Base-by-base conservation (phyloP, 1,140 invertebrate genomes). In the Hormaphis cornu region DNA sequence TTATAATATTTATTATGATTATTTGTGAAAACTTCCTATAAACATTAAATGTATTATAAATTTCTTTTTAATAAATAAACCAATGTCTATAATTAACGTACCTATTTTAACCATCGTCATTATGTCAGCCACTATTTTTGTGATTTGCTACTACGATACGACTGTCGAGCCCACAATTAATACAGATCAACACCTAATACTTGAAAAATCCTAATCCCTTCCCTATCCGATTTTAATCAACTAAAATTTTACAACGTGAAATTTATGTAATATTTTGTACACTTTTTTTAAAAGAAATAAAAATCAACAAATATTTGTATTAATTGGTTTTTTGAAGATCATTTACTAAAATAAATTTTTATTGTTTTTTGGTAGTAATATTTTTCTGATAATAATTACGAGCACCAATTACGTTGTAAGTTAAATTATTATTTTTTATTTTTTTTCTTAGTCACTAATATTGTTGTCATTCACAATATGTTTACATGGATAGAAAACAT, bases 321-420 rank as follows among this genome's bases (percentile, higher is more conserved):
- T 37, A 56, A 56, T 56, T 37, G 1, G 54, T 6, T 12, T 37
- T n/a, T 22, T 56, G 26, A 35, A 22, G 35, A 56, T 18, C 16
- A 35, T 35, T 56, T 35, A 56, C 30, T 16, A 56, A 16, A 7
- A 56, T 22, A 7, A 8, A 52, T n/a, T 53, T 30, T 53, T 30
- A 8, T 20, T 35, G 7, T 37, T 16, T 37, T 37, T 53, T 42
- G 26, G 7, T 53, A 22, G 54, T 56, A 16, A 0, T 33, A 42
- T 37, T 35, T 56, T 56, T 56, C 33, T 37, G 54, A 20, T 56
- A 40, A 56, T 37, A 56, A 37, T 56, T 56, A 37, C 16, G 54
- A 33, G 54, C 54, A 56, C 54, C 54, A 56, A 56, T 56, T 56
- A 56, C 53, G 53, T 56, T 56, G 18, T 56, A 56, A 56, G 53